These are phyloP conservation scores for Condylura cristata DNA, from an alignment of 2,113 vertebrate genomes.

Conservation along the genomic window DNA sequence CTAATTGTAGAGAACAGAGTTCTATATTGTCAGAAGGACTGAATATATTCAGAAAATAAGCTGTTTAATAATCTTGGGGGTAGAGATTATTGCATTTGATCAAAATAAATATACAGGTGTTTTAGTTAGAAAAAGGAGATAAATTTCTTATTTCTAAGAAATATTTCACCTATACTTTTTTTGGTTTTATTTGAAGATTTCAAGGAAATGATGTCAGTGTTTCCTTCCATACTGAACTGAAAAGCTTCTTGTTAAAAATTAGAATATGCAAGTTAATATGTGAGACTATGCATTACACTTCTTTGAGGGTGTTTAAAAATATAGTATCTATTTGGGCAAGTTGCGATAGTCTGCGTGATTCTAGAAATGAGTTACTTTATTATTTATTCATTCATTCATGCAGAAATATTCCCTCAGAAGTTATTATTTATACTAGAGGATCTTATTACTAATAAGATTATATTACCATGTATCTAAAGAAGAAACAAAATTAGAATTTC, in stretches of 20 bases:
- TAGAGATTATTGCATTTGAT: neutral
- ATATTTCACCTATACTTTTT: neutral
- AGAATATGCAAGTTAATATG: neutral
- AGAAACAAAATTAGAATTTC: neutral
- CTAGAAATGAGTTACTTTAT: neutral
- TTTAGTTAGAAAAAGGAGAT: neutral
- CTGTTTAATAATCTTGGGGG: neutral
- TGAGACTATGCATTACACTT: neutral
- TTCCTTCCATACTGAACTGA: neutral
- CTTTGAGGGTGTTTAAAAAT: neutral
- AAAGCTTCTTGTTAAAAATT: neutral
- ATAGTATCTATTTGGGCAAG: neutral
- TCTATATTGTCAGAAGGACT: neutral
- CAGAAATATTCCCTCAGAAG: neutral
- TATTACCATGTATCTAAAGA: neutral
- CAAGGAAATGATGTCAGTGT: neutral
- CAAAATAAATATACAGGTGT: constrained; percentile 6
- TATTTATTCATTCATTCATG: constrained; percentile 9
- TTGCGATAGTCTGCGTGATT: neutral
- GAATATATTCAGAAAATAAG: neutral
- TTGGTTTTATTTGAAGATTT: neutral
- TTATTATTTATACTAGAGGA: neutral
- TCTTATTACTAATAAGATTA: neutral
- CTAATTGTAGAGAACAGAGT: neutral
- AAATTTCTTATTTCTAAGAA: constrained; percentile 37